Evolutionary conservation across 2,888 invertebrate species (phyloP), one percentile per base, ranked within the genome.

Genomic region (Siphonodentalium dalli): DNA sequence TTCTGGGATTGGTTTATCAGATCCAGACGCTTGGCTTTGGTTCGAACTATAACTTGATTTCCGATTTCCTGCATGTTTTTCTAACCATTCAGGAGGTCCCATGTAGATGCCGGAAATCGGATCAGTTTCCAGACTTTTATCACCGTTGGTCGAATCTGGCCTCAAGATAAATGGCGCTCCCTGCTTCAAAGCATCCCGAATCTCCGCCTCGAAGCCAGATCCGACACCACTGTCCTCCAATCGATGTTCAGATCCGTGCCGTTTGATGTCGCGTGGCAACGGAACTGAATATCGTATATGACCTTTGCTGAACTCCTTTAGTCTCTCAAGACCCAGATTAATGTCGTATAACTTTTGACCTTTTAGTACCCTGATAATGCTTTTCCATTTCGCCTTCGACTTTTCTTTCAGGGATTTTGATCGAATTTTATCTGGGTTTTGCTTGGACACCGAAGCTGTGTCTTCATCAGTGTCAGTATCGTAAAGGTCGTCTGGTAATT

Each of bases 341-440:
- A 69, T 46, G 68, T 74, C 72, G 43, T 68, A 67, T 43, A 68
- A 48, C 46, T 69, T 74, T 58, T 68, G 73, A 15, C 73, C 70
- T 8, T 68, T 90, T 71, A 92, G 90, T 13, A 92, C 92, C 39
- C 91, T 91, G 80, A 92, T 93, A 9, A 93, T 92, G 82, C 89
- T 88, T 0, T 91, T 91, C 92, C 92, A 93, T 75, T 92, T 72
- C 33, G 69, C 63, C 54, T 74, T 74, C 41, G 67, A 60, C 57
- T 74, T 74, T 8, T 63, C 48, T 27, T 63, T 54, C 8, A 66
- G 63, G 28, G 71, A 68, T 58, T 72, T 61, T 13, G 52, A 28
- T 13, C 58, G 42, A 31, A 60, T 48, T 20, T 60, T 45, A 18
- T 55, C 54, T 34, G 70, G 57, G 54, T 61, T 44, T 56, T 59